A percentile compares a stretch with the other conserved stretches of the same genome.
phyloP scores from a whole-genome alignment of 2,797 vertebrate species.

The Danio albolineatus region DNA sequence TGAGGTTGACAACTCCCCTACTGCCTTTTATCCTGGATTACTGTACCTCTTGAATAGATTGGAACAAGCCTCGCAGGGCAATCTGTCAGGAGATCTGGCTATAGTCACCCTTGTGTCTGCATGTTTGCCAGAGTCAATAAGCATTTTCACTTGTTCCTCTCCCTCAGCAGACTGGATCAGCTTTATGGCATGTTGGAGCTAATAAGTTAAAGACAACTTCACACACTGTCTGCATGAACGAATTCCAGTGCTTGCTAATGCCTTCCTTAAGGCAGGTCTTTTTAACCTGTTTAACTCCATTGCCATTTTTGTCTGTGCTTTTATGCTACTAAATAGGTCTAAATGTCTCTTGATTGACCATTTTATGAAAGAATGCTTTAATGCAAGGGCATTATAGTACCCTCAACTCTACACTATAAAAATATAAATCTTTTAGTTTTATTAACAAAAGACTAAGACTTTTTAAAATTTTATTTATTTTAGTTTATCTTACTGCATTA shows the following conservation, averaged over 20 bases:
- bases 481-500: too few relatives aligned
- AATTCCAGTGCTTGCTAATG: slow-evolving; percentile 52
- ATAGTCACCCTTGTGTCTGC: slow-evolving; percentile 51
- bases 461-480: too few relatives aligned
- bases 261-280: slow-evolving; percentile 27
- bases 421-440: too few relatives aligned
- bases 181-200: slow-evolving; percentile 59
- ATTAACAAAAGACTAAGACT: too few relatives aligned
- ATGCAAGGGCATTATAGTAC: background rate
- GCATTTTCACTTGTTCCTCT: slow-evolving; percentile 56
- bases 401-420: background rate
- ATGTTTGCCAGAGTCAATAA: slow-evolving; percentile 59
- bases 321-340: background rate
- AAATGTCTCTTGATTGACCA: background rate
- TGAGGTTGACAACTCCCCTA: slow-evolving; percentile 28
- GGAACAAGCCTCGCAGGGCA: slow-evolving; percentile 41
- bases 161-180: slow-evolving; percentile 49
- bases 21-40: slow-evolving; percentile 49
- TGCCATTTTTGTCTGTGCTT: background rate
- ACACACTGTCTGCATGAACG: slow-evolving; percentile 52
- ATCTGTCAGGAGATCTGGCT: slow-evolving; percentile 54
- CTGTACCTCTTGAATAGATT: slow-evolving; percentile 39
- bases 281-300: slow-evolving; percentile 2
- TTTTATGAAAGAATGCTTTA: background rate
- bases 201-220: slow-evolving; percentile 55